These are phyloP conservation scores for Andricus grossulariae DNA, from an alignment of 1,140 invertebrate species.

Conservation along the genomic window DNA sequence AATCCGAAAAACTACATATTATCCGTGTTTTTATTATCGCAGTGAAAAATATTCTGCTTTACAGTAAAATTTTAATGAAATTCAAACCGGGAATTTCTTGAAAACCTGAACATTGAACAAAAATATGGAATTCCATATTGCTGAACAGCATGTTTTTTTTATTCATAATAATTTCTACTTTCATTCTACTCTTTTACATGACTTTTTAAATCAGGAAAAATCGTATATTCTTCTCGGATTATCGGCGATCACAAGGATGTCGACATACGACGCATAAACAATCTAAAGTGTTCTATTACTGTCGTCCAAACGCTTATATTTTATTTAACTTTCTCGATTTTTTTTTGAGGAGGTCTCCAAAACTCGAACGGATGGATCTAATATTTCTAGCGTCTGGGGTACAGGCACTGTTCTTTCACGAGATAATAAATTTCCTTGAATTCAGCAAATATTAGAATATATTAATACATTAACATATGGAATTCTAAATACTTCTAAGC, in stretches of 20 bases:
- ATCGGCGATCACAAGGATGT: background rate
- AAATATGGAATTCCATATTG: background rate
- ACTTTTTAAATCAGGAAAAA: background rate
- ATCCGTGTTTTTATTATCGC: background rate
- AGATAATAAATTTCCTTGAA: slow-evolving; percentile 60
- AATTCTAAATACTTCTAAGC: slow-evolving; percentile 43
- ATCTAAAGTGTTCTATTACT: slow-evolving; percentile 32
- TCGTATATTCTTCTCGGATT: slow-evolving; percentile 5
- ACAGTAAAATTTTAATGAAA: background rate
- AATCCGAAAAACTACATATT: background rate
- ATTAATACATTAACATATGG: slow-evolving; percentile 41
- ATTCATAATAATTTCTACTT: background rate
- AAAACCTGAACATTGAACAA: background rate
- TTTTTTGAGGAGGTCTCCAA: slow-evolving; percentile 33
- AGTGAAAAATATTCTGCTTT: slow-evolving; percentile 5
- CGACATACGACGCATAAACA: slow-evolving; percentile 7
- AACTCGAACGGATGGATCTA: slow-evolving; percentile 51
- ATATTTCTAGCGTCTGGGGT: slow-evolving; percentile 65
- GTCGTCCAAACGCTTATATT: slow-evolving; percentile 36
- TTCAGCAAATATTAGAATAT: slow-evolving; percentile 42
- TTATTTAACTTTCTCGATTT: slow-evolving; percentile 27
- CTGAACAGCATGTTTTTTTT: background rate
- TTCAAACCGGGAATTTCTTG: no score
- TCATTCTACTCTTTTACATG: background rate
- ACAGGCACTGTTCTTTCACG: slow-evolving; percentile 73